These are phyloP conservation scores for Phrynocephalus vlangalii DNA, from an alignment of 2,797 vertebrate genomes.

Conservation along the genomic window DNA sequence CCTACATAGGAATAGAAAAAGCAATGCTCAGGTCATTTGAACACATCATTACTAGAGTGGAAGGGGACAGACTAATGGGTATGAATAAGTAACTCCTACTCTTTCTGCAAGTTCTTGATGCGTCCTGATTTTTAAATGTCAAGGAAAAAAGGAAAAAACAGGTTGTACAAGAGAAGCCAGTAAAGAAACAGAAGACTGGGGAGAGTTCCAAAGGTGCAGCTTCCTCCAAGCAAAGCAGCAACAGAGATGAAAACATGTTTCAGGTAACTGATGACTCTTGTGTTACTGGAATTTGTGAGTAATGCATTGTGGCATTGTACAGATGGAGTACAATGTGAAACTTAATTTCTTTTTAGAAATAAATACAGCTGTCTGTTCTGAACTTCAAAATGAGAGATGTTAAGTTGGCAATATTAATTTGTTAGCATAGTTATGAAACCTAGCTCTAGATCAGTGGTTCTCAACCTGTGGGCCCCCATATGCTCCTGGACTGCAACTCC, in stretches of 20 bases:
- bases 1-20: neutral
- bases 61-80: neutral
- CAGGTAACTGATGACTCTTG: slow-evolving; percentile 80
- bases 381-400: neutral
- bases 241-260: slow-evolving; percentile 91
- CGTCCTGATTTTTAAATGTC: slow-evolving; percentile 16
- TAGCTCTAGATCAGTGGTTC: neutral
- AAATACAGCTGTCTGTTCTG: neutral
- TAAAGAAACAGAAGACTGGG: slow-evolving; percentile 93
- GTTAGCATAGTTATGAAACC: neutral
- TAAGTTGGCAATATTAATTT: neutral
- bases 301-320: neutral
- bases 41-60: neutral
- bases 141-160: slow-evolving; percentile 94
- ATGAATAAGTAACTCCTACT: neutral
- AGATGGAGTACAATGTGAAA: neutral
- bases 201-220: slow-evolving; percentile 90
- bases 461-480: too few relatives aligned
- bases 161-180: slow-evolving; percentile 85
- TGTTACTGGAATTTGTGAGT: slow-evolving; percentile 3
- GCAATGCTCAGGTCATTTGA: neutral
- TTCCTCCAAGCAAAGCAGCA: slow-evolving; percentile 86
- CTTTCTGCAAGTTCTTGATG: neutral
- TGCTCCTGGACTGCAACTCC: too few relatives aligned
- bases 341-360: too few relatives aligned